Percentiles rank a stretch among this genome's conserved stretches.
These are phyloP conservation scores for Hemicentrotus pulcherrimus DNA, from an alignment of 35 echinoderm and acorn worm genomes.

Conservation along the genomic window DNA sequence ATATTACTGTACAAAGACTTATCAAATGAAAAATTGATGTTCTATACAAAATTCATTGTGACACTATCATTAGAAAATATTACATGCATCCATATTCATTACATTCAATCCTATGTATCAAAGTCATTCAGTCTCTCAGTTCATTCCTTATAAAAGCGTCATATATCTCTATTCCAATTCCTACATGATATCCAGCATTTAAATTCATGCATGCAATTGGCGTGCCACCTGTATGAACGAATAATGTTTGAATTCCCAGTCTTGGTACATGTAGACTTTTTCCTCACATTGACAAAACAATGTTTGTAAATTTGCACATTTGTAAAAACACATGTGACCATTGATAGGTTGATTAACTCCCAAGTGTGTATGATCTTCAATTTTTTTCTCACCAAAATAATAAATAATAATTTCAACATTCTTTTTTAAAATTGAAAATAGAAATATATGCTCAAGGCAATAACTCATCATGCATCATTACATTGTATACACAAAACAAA, in stretches of 20 bases:
- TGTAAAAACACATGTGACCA: no score
- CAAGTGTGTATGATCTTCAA: no score
- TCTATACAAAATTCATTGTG: no score
- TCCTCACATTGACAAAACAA: no score
- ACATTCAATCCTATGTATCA: neutral
- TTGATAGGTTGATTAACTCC: no score
- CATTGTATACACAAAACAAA: neutral
- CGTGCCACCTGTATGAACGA: neutral
- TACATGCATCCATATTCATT: neutral
- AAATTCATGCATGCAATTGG: neutral
- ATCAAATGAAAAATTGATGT: no score
- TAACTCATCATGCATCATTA: neutral
- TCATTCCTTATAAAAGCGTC: neutral
- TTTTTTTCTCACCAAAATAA: no score
- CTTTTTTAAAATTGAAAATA: neutral
- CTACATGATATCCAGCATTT: neutral
- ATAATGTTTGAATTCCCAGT: no score
- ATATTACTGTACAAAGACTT: no score
- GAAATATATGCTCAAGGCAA: slow-evolving; percentile 10
- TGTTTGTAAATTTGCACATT: no score
- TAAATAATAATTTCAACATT: no score
- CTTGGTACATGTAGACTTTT: no score
- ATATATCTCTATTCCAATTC: neutral
- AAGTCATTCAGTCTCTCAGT: neutral
- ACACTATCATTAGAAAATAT: neutral